Base-by-base conservation (phyloP, 2,888 invertebrate species). In the Uropetala carovei region DNA sequence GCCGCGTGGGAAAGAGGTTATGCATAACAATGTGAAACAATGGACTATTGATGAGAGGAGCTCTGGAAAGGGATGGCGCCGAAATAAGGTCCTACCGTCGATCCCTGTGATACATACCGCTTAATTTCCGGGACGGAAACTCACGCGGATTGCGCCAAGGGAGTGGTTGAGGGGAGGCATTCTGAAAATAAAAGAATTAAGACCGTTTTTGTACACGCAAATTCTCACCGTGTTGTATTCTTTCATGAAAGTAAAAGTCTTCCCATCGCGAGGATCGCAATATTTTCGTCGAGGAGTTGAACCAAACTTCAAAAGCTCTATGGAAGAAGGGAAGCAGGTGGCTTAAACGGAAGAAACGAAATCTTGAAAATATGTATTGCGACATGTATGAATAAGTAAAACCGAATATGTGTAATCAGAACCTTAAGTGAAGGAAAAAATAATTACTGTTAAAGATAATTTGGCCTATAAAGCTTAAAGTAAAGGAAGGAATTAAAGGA, bases 11-110 rank as follows among this genome's bases (percentile, higher is more conserved):
- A 89, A 89, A 89, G 89, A 64, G 89, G 89, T 89, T 89, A 89
- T 89, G 89, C 89, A 68, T 89, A 89, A 89, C 89, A 89, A 89
- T 64, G 89, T 43, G 64, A 89, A 68, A 89, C 89, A 89, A 89
- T 86, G 86, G 60, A 60, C 86, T 86, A 86, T 86, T 86, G 86
- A 86, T 64, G 68, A 60, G 13, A 18, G 30, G 60, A n/a, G 59
- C 14, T n/a, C 0, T 30, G 27, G 30, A 27, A 27, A 64, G 43
- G 89, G 89, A 30, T n/a, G n/a, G 43, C 64, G 60, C 30, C 60
- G 64, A 89, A 89, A 89, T 22, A 86, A 30, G 86, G 43, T 8
- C 89, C 22, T 27, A 13, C 75, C 13, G 22, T 27, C 27, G 89
- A 60, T 68, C 68, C 89, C 89, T 89, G 89, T 30, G 89, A 89